These are phyloP conservation scores for Episyrphus balteatus DNA, from an alignment of 1,140 invertebrate species.

Conservation along the genomic window DNA sequence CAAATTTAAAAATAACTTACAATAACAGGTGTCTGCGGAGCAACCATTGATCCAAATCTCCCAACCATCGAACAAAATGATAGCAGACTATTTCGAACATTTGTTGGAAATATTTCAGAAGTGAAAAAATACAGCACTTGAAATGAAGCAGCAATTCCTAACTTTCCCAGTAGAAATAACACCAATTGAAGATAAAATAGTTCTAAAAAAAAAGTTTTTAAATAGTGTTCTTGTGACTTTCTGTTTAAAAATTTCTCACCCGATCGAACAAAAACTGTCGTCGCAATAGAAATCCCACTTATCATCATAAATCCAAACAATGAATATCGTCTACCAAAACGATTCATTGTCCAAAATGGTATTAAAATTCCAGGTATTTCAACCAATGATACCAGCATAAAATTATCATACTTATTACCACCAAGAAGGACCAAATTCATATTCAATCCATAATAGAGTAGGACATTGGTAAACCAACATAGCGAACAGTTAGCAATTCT, in stretches of 20 bases:
- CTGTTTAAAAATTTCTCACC: constrained; percentile 11
- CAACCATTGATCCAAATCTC: constrained; percentile 57
- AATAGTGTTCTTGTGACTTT: too few species aligned
- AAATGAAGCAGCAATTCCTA: constrained; percentile 57
- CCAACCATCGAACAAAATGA: constrained; percentile 61
- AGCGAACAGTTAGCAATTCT: constrained; percentile 51
- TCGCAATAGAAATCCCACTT: constrained; percentile 42
- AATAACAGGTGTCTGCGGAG: constrained; percentile 58
- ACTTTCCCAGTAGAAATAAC: constrained; percentile 61
- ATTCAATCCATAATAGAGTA: constrained; percentile 72
- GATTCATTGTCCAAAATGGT: constrained; percentile 51
- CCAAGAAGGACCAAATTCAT: constrained; percentile 64
- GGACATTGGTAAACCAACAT: constrained; percentile 57
- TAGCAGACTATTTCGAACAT: constrained; percentile 49
- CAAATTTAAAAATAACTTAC: constrained; percentile 32
- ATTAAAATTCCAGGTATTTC: constrained; percentile 61
- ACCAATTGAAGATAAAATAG: constrained; percentile 37
- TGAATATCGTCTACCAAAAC: constrained; percentile 49
- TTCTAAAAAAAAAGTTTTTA: constrained; percentile 16
- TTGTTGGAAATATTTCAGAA: constrained; percentile 64
- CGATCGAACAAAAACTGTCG: constrained; percentile 18
- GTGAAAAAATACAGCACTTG: constrained; percentile 59
- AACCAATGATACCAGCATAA: constrained; percentile 55
- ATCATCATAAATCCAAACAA: constrained; percentile 47
- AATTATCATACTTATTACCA: constrained; percentile 60